Percentiles rank a stretch among this genome's conserved stretches.
These are phyloP conservation scores for Ascaphus truei DNA, from an alignment of 2,113 vertebrate species.

Conservation along the genomic window DNA sequence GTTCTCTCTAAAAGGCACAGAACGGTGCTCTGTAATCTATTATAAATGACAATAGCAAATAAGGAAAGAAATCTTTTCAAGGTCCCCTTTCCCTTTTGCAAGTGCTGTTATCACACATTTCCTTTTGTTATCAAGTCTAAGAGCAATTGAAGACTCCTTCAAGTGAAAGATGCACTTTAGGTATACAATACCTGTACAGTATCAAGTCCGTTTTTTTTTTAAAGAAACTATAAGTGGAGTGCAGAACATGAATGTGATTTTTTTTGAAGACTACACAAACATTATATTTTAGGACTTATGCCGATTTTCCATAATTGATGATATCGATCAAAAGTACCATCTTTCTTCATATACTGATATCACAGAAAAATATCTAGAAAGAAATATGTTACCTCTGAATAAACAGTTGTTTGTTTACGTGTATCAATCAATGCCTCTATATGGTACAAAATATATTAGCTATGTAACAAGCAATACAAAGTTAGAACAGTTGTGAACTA, in stretches of 20 bases:
- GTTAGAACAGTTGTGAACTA: neutral
- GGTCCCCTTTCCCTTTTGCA: neutral
- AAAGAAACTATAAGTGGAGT: too few species aligned
- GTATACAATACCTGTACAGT: constrained; percentile 10
- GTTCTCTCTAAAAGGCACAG: constrained; percentile 2
- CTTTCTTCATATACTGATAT: too few species aligned
- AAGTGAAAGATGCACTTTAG: constrained; percentile 2
- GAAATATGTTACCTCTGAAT: too few species aligned
- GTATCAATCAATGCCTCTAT: too few species aligned
- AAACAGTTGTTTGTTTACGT: too few species aligned
- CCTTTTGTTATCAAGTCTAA: neutral
- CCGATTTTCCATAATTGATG: too few species aligned
- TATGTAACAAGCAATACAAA: constrained; percentile 7
- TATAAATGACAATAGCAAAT: constrained; percentile 16
- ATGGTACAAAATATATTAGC: constrained; percentile 1
- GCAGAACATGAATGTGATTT: too few species aligned
- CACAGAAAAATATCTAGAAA: too few species aligned
- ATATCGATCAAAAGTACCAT: too few species aligned
- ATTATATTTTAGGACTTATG: too few species aligned
- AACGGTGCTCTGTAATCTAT: constrained; percentile 15
- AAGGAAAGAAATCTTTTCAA: constrained; percentile 39
- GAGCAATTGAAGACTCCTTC: neutral
- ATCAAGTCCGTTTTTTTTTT: too few species aligned
- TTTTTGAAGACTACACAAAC: too few species aligned
- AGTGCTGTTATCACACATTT: constrained; percentile 39